Evolutionary conservation across 2,797 vertebrate genomes (phyloP), one percentile per base, ranked within the genome.

Genomic region (Percopsis omiscomaycus): DNA sequence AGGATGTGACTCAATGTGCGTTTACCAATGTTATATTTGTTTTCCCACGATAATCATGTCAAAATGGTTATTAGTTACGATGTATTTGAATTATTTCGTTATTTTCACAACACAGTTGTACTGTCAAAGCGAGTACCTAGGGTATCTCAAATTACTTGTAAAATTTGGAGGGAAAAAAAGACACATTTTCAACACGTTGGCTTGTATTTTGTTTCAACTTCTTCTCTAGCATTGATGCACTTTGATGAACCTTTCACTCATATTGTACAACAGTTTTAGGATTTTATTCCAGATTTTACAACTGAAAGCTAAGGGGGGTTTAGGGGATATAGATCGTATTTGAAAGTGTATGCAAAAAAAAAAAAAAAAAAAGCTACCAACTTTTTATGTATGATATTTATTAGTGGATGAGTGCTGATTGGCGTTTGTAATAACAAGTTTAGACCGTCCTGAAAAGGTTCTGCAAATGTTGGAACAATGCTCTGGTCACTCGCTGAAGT

Each of bases 341-440:
- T 64, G 59, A 52, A 73, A 77, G 75, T 69, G 68, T 84, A 70
- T 78, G 78, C 77, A 75, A 77, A 70, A 37, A 42, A 66, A 53
- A 66, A 55, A 32, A 55, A 67, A 46, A 48, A 48, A 48, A 66
- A 76, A 47, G 49, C 73, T 56, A 50, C 58, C 55, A 15, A 69
- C 69, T 71, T 80, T 78, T 79, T 80, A 75, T 84, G 81, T 89
- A 78, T 89, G 79, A 85, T 89, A 87, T 88, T 88, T 89, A 87
- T 89, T 81, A 86, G 77, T 64, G 61, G 65, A 67, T 13, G 59
- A 76, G 69, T 27, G 76, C 66, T 70, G 81, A 70, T 69, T 57
- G 55, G 59, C 62, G 44, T 66, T 56, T 78, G 66, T 73, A 60
- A 42, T n/a, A 45, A 61, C 32, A 73, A n/a, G 11, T 60, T 49